Conservation (phyloP, 2,113 vertebrate genomes). For the Mormyrus iriodes region DNA sequence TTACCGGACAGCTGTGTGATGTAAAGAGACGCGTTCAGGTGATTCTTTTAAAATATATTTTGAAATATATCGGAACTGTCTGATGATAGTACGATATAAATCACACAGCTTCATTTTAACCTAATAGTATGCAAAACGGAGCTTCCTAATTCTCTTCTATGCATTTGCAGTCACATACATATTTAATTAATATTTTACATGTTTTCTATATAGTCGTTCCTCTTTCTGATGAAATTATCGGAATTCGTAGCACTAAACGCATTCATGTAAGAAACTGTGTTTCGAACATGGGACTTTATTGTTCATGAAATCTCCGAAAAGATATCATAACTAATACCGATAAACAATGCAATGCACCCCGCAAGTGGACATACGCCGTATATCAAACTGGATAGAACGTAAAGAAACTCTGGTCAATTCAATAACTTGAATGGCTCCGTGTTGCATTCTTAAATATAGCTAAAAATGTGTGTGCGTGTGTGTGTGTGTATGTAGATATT, state of each 20-base stretch:
- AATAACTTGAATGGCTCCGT: neutral
- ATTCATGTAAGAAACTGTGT: neutral
- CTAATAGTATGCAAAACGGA: neutral
- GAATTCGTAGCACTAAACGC: neutral
- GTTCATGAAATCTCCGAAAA: neutral
- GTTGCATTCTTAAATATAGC: neutral
- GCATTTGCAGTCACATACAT: neutral
- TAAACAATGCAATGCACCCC: neutral
- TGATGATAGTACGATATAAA: neutral
- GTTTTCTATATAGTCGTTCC: neutral
- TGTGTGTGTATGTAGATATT: too few relatives aligned
- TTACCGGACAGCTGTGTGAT: constrained; percentile 3
- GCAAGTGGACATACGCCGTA: neutral
- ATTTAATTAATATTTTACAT: neutral
- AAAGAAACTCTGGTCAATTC: neutral
- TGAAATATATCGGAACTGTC: neutral
- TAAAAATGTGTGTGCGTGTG: neutral
- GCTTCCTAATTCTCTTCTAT: neutral
- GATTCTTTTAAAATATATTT: neutral
- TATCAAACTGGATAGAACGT: neutral
- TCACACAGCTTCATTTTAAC: neutral
- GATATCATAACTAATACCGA: neutral
- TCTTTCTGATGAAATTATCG: neutral
- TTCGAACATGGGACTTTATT: neutral
- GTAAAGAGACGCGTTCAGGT: neutral